phyloP scores from a whole-genome alignment of 2,113 vertebrate genomes.

The Petromus typicus region DNA sequence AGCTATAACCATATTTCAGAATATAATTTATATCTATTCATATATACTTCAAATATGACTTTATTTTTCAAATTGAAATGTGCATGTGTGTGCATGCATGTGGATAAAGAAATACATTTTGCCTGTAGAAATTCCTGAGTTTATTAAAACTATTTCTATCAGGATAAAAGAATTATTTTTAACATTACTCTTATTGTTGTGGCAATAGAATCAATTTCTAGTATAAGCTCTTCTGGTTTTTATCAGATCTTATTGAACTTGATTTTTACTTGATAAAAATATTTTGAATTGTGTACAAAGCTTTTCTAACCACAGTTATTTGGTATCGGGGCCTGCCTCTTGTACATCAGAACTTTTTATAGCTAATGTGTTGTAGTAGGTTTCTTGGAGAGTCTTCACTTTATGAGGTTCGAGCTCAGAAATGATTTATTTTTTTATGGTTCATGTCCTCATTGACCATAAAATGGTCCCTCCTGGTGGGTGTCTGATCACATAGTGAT shows the following conservation, averaged over 20 bases:
- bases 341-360: background rate
- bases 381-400: conserved; percentile 43
- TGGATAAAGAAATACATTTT: background rate
- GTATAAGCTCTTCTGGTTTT: conserved; percentile 18
- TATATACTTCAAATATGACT: background rate
- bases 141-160: conserved; percentile 37
- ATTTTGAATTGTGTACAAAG: conserved; percentile 39
- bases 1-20: background rate
- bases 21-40: background rate
- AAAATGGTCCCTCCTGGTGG: background rate
- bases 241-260: background rate
- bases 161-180: background rate
- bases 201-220: conserved; percentile 34
- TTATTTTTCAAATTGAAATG: background rate
- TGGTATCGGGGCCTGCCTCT: background rate
- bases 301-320: conserved; percentile 12
- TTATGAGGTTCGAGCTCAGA: background rate
- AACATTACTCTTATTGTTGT: conserved; percentile 3
- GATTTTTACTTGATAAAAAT: conserved; percentile 48
- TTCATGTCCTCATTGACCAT: background rate
- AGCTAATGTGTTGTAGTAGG: background rate
- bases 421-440: conserved; percentile 63
- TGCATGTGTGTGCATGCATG: background rate
- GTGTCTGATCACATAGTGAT: background rate
- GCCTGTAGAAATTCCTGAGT: background rate